Evolutionary conservation across 1,140 invertebrate genomes (phyloP), one percentile per base, ranked within the genome.

Genomic region (Bilobella aurantiaca): DNA sequence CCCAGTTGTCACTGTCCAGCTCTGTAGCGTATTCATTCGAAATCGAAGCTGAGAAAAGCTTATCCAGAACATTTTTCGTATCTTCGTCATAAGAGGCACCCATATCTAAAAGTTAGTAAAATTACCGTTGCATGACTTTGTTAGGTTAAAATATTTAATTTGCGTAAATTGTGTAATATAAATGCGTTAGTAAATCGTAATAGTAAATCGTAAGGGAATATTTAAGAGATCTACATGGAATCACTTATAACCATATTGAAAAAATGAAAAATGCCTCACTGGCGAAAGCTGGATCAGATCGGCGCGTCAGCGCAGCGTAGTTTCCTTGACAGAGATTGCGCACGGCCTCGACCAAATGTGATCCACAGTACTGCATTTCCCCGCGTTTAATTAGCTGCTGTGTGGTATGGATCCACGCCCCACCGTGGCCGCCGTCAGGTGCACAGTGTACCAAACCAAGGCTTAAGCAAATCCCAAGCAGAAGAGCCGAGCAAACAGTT

Each of bases 311-410:
- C 3, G 59, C 21, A 3, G 59, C 59, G 16, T 62, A 62, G 5
- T 63, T 63, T 53, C 34, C 62, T 25, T 53, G 12, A 46, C 42
- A 47, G 27, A 49, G 14, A 30, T 2, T 3, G 16, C 62, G 12
- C 27, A 63, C n/a, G 2, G 27, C 62, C 2, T 59, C 58, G 25
- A 59, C 5, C 8, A 59, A 29, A 8, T 29, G 12, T 14, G 58
- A 8, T 3, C 58, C 58, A 25, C 58, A 59, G 58, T 59, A 59
- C 12, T 59, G 58, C 28, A 59, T 53, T 8, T 53, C 49, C 5
- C 49, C 58, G 23, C 27, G 30, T 16, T 59, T 59, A 16, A 32
- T 59, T 28, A 59, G 18, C 16, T 28, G 16, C 16, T 59, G 3
- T 12, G 3, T 16, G 3, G 58, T 32, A 16, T 53, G 49, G 3